These are phyloP conservation scores for Lycodopsis pacificus DNA, from an alignment of 2,797 vertebrate genomes.

Conservation along the genomic window DNA sequence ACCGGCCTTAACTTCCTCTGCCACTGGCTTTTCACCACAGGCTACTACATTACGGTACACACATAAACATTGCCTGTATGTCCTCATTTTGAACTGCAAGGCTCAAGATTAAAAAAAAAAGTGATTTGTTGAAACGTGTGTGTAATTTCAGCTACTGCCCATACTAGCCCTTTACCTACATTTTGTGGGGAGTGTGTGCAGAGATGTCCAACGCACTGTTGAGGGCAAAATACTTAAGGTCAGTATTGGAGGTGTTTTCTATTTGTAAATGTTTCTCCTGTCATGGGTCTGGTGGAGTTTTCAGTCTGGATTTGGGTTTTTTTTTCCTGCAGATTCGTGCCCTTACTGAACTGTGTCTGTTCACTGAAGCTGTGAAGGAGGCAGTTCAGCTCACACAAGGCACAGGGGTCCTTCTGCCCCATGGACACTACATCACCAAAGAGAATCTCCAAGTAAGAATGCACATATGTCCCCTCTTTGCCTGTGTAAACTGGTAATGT, in stretches of 20 bases:
- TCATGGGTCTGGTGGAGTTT: slow-evolving; percentile 33
- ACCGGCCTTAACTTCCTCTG: slow-evolving; percentile 90
- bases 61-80: neutral
- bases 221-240: slow-evolving; percentile 94
- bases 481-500: neutral
- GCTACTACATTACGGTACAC: slow-evolving; percentile 88
- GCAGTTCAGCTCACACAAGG: slow-evolving; percentile 83
- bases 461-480: neutral
- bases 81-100: slow-evolving; percentile 1
- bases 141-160: slow-evolving; percentile 88
- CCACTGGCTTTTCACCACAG: slow-evolving; percentile 88
- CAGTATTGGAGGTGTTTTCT: slow-evolving; percentile 48
- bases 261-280: slow-evolving; percentile 10
- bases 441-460: slow-evolving; percentile 68
- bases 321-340: slow-evolving; percentile 85
- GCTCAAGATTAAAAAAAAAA: neutral
- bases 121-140: neutral
- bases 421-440: slow-evolving; percentile 68
- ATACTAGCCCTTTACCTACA: slow-evolving; percentile 90
- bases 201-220: slow-evolving; percentile 84
- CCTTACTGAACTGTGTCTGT: slow-evolving; percentile 89
- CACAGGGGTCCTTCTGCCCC: slow-evolving; percentile 79
- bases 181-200: slow-evolving; percentile 88
- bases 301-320: slow-evolving; percentile 5
- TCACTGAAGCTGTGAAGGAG: slow-evolving; percentile 89